Evolutionary conservation across 2,797 vertebrate genomes (phyloP).

Genomic region (Hylomyscus alleni): DNA sequence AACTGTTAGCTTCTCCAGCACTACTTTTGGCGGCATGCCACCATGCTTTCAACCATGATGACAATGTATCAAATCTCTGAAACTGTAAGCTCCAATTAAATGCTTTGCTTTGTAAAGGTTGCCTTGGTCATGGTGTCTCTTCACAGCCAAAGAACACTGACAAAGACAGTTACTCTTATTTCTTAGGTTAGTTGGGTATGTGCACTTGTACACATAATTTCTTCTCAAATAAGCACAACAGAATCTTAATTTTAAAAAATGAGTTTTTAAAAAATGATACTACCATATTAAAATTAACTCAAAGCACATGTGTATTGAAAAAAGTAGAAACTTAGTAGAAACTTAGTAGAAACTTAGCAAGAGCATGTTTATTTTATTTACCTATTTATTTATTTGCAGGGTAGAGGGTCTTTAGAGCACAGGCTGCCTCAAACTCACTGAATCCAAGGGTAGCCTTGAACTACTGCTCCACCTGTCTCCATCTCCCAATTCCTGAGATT

Average conservation of each 20-base stretch:
- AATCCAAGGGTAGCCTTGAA: neutral
- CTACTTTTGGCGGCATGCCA: neutral
- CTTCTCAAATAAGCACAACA: neutral
- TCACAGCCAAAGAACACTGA: neutral
- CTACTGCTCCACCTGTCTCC: neutral
- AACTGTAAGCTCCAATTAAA: neutral
- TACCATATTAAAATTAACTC: slow-evolving; percentile 33
- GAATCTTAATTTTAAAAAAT: slow-evolving; percentile 36
- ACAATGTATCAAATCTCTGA: neutral
- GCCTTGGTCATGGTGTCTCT: neutral
- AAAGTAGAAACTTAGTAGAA: no score
- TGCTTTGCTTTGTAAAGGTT: neutral
- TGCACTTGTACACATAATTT: neutral
- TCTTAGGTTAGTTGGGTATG: neutral
- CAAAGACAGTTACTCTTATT: neutral
- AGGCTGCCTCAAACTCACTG: neutral
- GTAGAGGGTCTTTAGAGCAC: neutral
- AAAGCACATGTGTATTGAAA: neutral
- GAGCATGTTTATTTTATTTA: neutral
- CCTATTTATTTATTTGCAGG: neutral
- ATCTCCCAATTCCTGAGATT: neutral
- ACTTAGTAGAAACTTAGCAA: neutral
- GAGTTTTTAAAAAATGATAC: slow-evolving; percentile 43
- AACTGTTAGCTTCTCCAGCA: neutral
- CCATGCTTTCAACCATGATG: neutral